A percentile compares a stretch with the other conserved stretches of the same genome.
These are phyloP conservation scores for Danionella dracula DNA, from an alignment of 2,797 vertebrate genomes.

Conservation along the genomic window DNA sequence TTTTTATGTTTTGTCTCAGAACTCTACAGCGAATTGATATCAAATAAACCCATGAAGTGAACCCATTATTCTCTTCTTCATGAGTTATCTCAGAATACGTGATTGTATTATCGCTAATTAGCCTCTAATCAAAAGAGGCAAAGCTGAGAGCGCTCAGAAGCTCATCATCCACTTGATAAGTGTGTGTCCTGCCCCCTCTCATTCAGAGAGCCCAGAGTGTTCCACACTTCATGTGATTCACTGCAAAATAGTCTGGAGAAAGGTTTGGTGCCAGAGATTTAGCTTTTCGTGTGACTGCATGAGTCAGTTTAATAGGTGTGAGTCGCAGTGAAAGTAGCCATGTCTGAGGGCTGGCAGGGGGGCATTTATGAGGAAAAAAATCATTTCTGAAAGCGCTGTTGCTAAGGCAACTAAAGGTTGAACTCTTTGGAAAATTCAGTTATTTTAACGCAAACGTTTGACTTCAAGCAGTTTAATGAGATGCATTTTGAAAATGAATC, in stretches of 20 bases:
- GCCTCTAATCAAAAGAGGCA: slow-evolving; percentile 45
- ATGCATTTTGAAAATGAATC: no score
- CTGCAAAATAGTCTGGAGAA: neutral
- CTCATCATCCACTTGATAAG: slow-evolving; percentile 50
- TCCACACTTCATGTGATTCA: slow-evolving; percentile 20
- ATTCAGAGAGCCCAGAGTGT: slow-evolving; percentile 25
- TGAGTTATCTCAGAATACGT: slow-evolving; percentile 15
- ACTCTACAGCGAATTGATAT: neutral
- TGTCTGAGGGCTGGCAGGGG: slow-evolving; percentile 11
- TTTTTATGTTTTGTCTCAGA: no score
- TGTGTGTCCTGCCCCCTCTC: slow-evolving; percentile 25
- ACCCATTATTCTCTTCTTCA: slow-evolving; percentile 9
- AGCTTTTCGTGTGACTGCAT: slow-evolving; percentile 12
- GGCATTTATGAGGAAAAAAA: slow-evolving; percentile 15
- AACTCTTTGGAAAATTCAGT: neutral
- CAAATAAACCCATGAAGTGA: slow-evolving; percentile 18
- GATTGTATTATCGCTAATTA: slow-evolving; percentile 35
- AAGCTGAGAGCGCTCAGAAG: slow-evolving; percentile 45
- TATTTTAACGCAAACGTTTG: neutral
- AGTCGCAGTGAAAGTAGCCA: slow-evolving; percentile 23
- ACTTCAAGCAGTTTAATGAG: neutral
- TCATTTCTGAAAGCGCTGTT: slow-evolving; percentile 24
- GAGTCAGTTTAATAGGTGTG: slow-evolving; percentile 35
- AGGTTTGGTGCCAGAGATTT: slow-evolving; percentile 1
- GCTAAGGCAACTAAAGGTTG: slow-evolving; percentile 28